Conservation (phyloP, 2,888 invertebrate genomes). For the Thereva unica region DNA sequence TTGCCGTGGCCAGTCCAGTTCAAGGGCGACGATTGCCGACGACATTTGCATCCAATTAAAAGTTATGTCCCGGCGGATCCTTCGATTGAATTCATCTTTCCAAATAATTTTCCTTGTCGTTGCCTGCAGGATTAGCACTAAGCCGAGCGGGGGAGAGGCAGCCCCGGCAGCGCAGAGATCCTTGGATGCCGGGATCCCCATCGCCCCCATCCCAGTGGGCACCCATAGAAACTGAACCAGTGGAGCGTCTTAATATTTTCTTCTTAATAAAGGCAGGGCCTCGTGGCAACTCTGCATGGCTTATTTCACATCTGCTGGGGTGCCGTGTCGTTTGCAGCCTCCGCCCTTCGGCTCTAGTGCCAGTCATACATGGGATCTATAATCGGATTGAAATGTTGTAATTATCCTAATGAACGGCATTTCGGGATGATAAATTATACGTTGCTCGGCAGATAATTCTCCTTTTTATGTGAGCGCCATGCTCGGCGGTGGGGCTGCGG, state of each 20-base stretch:
- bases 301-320: neutral
- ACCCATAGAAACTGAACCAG: too few species aligned
- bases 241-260: conserved; percentile 9
- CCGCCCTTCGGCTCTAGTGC: neutral
- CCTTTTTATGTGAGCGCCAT: conserved; percentile 24
- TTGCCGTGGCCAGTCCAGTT: too few species aligned
- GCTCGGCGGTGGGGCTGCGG: neutral
- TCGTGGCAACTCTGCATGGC: neutral
- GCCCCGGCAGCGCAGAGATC: neutral
- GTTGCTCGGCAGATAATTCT: conserved; percentile 35
- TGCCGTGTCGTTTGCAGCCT: neutral
- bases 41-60: too few species aligned
- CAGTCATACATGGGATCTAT: conserved; percentile 33
- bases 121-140: conserved; percentile 1
- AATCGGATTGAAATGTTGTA: conserved; percentile 40
- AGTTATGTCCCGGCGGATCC: neutral
- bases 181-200: too few species aligned
- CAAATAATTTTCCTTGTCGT: conserved; percentile 5
- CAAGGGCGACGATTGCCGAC: too few species aligned
- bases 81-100: conserved; percentile 16
- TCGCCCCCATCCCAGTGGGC: too few species aligned
- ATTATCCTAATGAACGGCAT: conserved; percentile 40
- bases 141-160: conserved; percentile 6
- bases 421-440: conserved; percentile 38
- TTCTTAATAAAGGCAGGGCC: conserved; percentile 7